A percentile compares a stretch with the other conserved stretches of the same genome.
phyloP scores from a whole-genome alignment of 2,888 invertebrate genomes.

The Julus scandinavius region DNA sequence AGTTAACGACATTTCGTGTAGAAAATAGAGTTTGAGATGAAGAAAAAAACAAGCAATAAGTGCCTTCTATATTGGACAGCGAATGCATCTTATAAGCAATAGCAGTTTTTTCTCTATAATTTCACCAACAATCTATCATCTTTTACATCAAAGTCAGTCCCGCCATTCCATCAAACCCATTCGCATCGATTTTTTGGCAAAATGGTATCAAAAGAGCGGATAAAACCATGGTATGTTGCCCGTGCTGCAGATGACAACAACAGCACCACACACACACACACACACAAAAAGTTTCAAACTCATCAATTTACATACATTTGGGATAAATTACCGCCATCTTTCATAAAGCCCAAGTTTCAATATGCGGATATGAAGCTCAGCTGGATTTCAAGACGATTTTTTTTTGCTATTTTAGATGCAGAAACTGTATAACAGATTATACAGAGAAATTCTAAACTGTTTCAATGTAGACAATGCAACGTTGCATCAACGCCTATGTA shows the following conservation, averaged over 20 bases:
- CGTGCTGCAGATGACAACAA: neutral
- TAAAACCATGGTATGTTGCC: neutral
- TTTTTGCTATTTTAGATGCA: neutral
- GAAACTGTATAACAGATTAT: neutral
- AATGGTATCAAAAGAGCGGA: neutral
- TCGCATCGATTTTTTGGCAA: conserved; percentile 16
- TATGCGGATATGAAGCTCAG: neutral
- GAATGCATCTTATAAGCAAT: neutral
- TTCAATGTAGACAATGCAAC: neutral
- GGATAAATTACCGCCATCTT: neutral
- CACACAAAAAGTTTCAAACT: neutral
- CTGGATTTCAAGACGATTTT: neutral
- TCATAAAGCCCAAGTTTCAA: neutral
- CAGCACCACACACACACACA: no score
- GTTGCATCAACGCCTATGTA: neutral
- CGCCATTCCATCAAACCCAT: conserved; percentile 44
- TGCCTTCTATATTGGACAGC: conserved; percentile 27
- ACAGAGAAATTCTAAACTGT: neutral
- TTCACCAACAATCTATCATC: conserved; percentile 46
- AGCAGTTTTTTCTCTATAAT: conserved; percentile 42
- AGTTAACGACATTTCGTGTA: conserved; percentile 36
- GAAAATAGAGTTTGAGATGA: conserved; percentile 13
- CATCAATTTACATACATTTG: neutral
- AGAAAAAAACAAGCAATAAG: conserved; percentile 10
- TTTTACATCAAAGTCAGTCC: conserved; percentile 41